A percentile compares a stretch with the other conserved stretches of the same genome.
phyloP scores from a whole-genome alignment of 2,797 vertebrate genomes.

The Mormyrus proboscirostris region DNA sequence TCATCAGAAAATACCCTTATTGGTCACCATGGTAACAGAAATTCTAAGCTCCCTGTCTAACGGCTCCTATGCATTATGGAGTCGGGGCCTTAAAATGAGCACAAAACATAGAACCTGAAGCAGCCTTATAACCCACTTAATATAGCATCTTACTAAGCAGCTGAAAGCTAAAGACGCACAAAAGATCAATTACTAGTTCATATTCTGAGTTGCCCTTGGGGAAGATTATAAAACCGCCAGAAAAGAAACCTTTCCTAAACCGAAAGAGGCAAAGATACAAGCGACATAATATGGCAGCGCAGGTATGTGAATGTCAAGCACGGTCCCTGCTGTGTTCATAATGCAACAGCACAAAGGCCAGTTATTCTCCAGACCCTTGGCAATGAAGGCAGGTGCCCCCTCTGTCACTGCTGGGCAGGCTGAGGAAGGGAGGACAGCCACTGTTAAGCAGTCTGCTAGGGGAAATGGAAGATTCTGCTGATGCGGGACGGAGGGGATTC shows the following conservation, averaged over 20 bases:
- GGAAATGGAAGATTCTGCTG: not conserved
- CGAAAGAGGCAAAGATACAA: not conserved
- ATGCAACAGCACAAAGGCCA: not conserved
- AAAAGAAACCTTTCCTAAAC: not conserved
- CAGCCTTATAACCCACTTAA: not conserved
- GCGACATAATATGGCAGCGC: not conserved
- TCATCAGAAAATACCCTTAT: conserved; percentile 51
- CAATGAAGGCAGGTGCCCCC: not conserved
- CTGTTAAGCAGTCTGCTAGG: not conserved
- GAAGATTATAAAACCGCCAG: not conserved
- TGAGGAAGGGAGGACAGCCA: not conserved
- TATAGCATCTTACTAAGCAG: not conserved
- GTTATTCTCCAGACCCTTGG: not conserved
- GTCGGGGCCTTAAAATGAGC: not conserved
- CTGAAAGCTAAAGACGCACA: not conserved
- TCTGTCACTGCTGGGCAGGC: not conserved
- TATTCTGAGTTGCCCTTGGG: not conserved
- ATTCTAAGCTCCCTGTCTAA: not conserved
- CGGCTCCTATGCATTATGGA: not conserved
- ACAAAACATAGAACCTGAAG: not conserved
- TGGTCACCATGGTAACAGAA: conserved; percentile 1
- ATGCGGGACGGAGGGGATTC: not conserved
- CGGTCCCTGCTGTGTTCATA: not conserved
- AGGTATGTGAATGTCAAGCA: not conserved
- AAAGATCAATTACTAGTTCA: not conserved